Evolutionary conservation across 2,888 invertebrate species (phyloP), one percentile per base, ranked within the genome.

Genomic region (Harpalus rubripes): DNA sequence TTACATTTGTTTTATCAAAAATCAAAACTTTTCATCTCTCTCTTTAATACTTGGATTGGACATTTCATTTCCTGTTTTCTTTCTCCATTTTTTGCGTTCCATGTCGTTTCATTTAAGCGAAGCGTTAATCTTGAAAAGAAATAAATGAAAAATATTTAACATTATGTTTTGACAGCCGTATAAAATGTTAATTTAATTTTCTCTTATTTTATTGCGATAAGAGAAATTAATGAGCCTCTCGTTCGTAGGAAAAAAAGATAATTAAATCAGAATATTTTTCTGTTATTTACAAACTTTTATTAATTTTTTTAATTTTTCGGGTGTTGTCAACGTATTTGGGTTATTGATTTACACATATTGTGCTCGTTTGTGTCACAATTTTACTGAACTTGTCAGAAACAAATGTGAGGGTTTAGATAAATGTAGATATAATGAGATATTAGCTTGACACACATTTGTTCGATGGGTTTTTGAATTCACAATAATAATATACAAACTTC

Each of bases 401-500:
- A 74, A 74, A 74, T 74, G 72, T 74, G 72, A 74, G 18, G 44
- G 72, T 74, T 74, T 44, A 74, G 72, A 74, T 74, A 74, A 74
- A 74, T 74, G 72, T 41, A 44, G 72, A 74, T 44, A 52, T 74
- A 74, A 74, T 52, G 72, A 74, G 41, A 41, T 68, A 68, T 7
- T 68, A 26, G 32, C 32, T 12, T 52, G 12, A 52, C 7, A 52
- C 8, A 52, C 44, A 52, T 52, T 52, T 32, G 32, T 52, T 52
- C 44, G 44, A 52, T 12, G 12, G 44, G 44, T 52, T 4, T 12
- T 52, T 52, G 12, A 52, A 52, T 4, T 44, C 6, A 44, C 44
- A 3, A 22, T 22, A 22, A 22, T 22, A 22, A 22, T 22, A 22
- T 22, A 22, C 22, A 22, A 22, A 22, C 22, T 2, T 22, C 22